phyloP scores from a whole-genome alignment of 2,888 invertebrate genomes.

The Diachrysia chrysitis region DNA sequence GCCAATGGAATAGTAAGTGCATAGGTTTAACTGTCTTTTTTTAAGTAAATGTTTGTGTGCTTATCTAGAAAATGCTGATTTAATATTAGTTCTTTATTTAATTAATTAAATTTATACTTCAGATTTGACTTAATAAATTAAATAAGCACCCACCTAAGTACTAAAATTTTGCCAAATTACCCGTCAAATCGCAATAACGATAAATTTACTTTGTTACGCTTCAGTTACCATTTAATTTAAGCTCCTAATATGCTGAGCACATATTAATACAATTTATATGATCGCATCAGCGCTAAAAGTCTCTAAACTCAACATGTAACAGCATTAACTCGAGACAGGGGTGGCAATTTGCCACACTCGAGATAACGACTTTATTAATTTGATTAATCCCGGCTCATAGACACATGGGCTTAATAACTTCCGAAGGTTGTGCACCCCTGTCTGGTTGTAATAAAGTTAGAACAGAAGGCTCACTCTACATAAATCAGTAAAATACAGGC shows the following conservation, averaged over 20 bases:
- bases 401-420: slow-evolving; percentile 70
- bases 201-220: slow-evolving; percentile 30
- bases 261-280: slow-evolving; percentile 56
- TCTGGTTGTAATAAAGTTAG: not conserved
- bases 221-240: slow-evolving; percentile 42
- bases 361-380: slow-evolving; percentile 80
- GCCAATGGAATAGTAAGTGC: not conserved
- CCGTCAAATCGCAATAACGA: slow-evolving; percentile 33
- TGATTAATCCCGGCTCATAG: slow-evolving; percentile 72
- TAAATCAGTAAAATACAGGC: not conserved
- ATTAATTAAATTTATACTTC: too few species aligned
- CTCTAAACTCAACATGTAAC: slow-evolving; percentile 58
- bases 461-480: slow-evolving; percentile 15
- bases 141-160: not conserved
- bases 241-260: slow-evolving; percentile 31
- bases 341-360: slow-evolving; percentile 74
- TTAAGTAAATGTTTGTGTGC: not conserved
- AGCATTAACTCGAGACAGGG: slow-evolving; percentile 60
- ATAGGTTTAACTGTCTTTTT: not conserved
- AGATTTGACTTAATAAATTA: not conserved
- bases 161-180: slow-evolving; percentile 6
- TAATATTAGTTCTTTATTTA: not conserved
- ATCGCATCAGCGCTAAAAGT: slow-evolving; percentile 58
- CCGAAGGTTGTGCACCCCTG: slow-evolving; percentile 55
- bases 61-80: not conserved